Percentiles rank a stretch among this genome's conserved stretches.
phyloP scores from a whole-genome alignment of 2,113 vertebrate species.

The Gulo gulo region DNA sequence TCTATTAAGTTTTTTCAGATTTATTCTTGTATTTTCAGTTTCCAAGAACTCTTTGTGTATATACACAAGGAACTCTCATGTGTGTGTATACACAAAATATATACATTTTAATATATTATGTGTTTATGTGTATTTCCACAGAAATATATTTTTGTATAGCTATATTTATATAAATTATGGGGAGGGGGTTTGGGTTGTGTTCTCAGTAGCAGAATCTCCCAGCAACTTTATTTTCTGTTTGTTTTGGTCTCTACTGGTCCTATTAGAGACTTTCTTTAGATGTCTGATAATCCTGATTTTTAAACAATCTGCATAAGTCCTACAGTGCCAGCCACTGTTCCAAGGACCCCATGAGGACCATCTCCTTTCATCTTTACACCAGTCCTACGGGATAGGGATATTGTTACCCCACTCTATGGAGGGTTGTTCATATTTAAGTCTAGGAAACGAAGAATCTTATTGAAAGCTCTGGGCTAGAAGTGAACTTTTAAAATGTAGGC shows the following conservation, averaged over 20 bases:
- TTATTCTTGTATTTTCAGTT: background rate
- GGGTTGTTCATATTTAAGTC: background rate
- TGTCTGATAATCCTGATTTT: background rate
- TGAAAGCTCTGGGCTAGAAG: background rate
- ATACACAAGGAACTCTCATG: no score
- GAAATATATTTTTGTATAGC: background rate
- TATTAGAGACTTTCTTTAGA: background rate
- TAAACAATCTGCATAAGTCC: background rate
- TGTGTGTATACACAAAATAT: background rate
- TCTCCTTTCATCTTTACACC: background rate
- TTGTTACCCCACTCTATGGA: background rate
- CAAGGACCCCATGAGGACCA: background rate
- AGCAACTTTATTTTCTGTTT: background rate
- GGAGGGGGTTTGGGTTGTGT: background rate
- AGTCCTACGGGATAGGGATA: background rate
- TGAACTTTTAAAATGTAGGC: background rate
- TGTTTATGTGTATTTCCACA: background rate
- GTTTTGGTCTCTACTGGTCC: background rate
- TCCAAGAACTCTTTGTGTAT: background rate
- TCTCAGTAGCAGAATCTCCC: background rate
- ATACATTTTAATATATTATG: background rate
- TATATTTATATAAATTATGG: background rate
- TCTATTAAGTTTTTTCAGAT: background rate
- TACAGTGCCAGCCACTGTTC: background rate
- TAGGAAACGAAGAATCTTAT: background rate